A percentile compares a stretch with the other conserved stretches of the same genome.
phyloP scores from a whole-genome alignment of 2,797 vertebrate species.

The Thaleichthys pacificus region DNA sequence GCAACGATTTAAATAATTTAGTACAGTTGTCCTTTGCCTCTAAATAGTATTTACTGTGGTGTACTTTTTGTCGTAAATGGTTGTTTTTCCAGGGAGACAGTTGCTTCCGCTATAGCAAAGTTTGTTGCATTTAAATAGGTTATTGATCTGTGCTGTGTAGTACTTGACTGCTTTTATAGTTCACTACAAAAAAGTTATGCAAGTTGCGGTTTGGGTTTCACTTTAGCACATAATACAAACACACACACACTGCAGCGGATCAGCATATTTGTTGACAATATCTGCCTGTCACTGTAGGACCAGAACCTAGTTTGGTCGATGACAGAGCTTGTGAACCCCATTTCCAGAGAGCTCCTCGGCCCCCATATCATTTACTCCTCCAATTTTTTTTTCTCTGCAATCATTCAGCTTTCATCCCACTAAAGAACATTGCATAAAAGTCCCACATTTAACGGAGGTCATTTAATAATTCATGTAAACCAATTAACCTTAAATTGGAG shows the following conservation, averaged over 20 bases:
- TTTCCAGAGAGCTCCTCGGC: not conserved
- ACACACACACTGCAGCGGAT: not conserved
- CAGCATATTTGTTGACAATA: not conserved
- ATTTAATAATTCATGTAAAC: constrained; percentile 68
- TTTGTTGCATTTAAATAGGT: constrained; percentile 7
- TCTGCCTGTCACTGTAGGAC: not conserved
- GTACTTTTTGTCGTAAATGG: constrained; percentile 14
- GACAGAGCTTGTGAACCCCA: not conserved
- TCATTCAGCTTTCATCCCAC: not conserved
- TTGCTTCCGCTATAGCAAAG: not conserved
- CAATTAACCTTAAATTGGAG: constrained; percentile 29
- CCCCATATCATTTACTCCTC: not conserved
- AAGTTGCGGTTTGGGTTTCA: constrained; percentile 51
- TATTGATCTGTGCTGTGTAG: not conserved
- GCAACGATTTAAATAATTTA: constrained; percentile 36
- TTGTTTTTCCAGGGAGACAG: constrained; percentile 21
- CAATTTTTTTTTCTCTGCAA: not conserved
- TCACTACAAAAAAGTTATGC: constrained; percentile 43
- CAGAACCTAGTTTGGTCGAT: no score
- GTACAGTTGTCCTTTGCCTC: constrained; percentile 15
- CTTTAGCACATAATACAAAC: constrained; percentile 49
- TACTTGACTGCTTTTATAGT: constrained; percentile 18
- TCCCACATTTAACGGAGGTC: constrained; percentile 13
- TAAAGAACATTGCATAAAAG: not conserved
- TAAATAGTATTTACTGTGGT: constrained; percentile 22